These are phyloP conservation scores for Ceratosolen solmsi DNA, from an alignment of 1,140 invertebrate species.

Conservation along the genomic window DNA sequence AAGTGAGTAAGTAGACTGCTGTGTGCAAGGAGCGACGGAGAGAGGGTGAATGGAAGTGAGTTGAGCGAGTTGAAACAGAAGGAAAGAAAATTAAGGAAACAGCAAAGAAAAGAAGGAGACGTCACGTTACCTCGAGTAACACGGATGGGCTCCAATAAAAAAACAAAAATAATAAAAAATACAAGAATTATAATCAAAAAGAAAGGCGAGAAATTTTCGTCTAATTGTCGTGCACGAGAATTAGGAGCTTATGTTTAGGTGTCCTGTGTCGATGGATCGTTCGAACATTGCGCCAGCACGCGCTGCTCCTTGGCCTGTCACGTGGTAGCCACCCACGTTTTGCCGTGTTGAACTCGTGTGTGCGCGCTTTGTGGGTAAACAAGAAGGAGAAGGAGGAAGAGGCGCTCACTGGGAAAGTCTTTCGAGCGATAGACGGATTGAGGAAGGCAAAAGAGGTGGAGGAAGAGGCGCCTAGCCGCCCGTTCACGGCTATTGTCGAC, in stretches of 20 bases:
- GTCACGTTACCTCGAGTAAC: not conserved
- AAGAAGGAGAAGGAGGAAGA: slow-evolving; percentile 28
- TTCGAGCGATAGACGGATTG: not conserved
- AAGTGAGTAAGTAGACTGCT: too few relatives aligned
- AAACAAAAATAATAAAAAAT: not conserved
- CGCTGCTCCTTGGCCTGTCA: slow-evolving; percentile 36
- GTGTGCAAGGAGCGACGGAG: not conserved
- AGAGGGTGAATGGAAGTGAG: not conserved
- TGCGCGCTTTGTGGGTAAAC: slow-evolving; percentile 48
- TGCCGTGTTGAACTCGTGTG: slow-evolving; percentile 24
- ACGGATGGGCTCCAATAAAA: not conserved
- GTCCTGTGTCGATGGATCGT: slow-evolving; percentile 19
- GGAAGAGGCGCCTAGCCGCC: not conserved
- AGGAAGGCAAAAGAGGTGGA: not conserved
- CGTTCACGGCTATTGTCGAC: not conserved
- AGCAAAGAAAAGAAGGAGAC: not conserved
- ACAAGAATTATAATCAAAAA: not conserved
- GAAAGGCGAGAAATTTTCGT: not conserved
- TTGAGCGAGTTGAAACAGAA: not conserved
- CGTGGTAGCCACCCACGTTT: slow-evolving; percentile 53
- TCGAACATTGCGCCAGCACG: slow-evolving; percentile 41
- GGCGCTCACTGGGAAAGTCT: not conserved
- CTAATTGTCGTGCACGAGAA: not conserved
- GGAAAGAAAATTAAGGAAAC: not conserved
- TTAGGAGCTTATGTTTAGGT: too few relatives aligned